These are phyloP conservation scores for Drosophila eugracilis DNA, from an alignment of 1,140 invertebrate species.

Conservation along the genomic window DNA sequence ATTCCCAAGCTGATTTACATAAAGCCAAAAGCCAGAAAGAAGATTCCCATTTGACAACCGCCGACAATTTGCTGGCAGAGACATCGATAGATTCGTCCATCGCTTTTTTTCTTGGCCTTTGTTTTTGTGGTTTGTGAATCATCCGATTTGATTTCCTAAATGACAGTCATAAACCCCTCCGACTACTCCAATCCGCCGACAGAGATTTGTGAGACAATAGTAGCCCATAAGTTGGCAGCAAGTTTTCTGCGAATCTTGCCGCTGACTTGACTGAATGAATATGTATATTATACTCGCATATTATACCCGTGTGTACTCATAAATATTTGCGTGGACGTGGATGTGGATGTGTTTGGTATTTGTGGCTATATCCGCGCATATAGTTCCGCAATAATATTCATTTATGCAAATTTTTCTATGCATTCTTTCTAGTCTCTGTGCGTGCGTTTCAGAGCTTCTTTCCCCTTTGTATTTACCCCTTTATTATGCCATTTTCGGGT, in stretches of 20 bases:
- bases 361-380: slow-evolving; percentile 34
- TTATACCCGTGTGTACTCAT: slow-evolving; percentile 13
- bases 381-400: slow-evolving; percentile 79
- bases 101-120: slow-evolving; percentile 6
- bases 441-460: slow-evolving; percentile 32
- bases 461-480: slow-evolving; percentile 2
- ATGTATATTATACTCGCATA: slow-evolving; percentile 25
- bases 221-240: slow-evolving; percentile 55
- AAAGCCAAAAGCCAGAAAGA: slow-evolving; percentile 30
- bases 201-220: slow-evolving; percentile 34
- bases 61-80: slow-evolving; percentile 47
- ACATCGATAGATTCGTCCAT: slow-evolving; percentile 40
- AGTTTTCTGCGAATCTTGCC: slow-evolving; percentile 51
- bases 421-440: slow-evolving; percentile 45
- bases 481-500: too few relatives aligned
- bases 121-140: slow-evolving; percentile 60
- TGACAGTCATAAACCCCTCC: slow-evolving; percentile 56
- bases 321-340: slow-evolving; percentile 24
- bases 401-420: slow-evolving; percentile 71
- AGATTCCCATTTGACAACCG: slow-evolving; percentile 30
- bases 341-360: slow-evolving; percentile 25
- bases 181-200: slow-evolving; percentile 29
- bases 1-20: slow-evolving; percentile 59
- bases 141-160: slow-evolving; percentile 74
- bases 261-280: slow-evolving; percentile 58